These are phyloP conservation scores for Fragum sueziense DNA, from an alignment of 2,888 invertebrate genomes.

Conservation along the genomic window DNA sequence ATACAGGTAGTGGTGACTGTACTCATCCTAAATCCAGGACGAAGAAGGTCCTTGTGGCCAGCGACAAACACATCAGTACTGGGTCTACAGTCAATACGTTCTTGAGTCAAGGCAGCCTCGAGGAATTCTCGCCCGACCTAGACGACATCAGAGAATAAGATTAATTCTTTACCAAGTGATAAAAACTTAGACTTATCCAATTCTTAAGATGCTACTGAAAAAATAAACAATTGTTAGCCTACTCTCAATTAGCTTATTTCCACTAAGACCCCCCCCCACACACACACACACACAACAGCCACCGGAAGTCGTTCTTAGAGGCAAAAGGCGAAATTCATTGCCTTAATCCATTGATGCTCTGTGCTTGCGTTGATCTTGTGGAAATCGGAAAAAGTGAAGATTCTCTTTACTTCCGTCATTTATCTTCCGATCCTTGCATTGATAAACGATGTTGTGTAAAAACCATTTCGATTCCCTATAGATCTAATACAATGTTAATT, in stretches of 20 bases:
- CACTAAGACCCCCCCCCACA: no score
- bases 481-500: no score
- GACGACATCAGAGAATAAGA: not conserved
- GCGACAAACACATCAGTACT: not conserved
- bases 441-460: no score
- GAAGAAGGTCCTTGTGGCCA: not conserved
- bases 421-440: no score
- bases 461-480: no score
- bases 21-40: slow-evolving; percentile 11
- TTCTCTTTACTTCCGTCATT: no score
- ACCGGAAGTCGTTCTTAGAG: no score
- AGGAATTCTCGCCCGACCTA: not conserved
- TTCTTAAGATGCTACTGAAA: not conserved
- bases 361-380: no score
- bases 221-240: not conserved
- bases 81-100: slow-evolving; percentile 20
- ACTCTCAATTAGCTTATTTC: no score
- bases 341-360: no score
- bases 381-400: no score
- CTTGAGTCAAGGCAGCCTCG: slow-evolving; percentile 1
- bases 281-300: no score
- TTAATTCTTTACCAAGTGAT: not conserved
- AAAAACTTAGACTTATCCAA: not conserved
- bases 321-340: not conserved
- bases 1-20: not conserved